Evolutionary conservation across 2,888 invertebrate species (phyloP).

Genomic region (Eupithecia inturbata): DNA sequence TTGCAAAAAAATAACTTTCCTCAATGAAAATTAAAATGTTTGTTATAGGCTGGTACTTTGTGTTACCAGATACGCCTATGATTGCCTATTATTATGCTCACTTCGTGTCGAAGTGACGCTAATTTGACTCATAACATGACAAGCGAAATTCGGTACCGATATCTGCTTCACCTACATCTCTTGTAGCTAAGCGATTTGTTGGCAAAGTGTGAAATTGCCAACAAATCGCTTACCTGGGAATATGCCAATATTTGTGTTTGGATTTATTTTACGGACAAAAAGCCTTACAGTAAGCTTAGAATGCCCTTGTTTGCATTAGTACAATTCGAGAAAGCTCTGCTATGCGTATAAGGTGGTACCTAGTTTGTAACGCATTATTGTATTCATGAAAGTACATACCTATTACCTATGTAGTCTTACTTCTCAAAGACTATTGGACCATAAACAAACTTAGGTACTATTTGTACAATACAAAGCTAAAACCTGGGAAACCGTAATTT

Average conservation of each 20-base stretch:
- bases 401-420: no score
- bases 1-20: neutral
- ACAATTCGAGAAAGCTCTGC: neutral
- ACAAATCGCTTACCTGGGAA: no score
- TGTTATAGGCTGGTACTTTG: neutral
- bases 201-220: neutral
- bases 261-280: neutral
- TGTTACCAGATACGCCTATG: neutral
- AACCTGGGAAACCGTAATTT: slow-evolving; percentile 5
- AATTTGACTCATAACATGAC: slow-evolving; percentile 14
- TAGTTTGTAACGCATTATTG: neutral
- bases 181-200: neutral
- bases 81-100: slow-evolving; percentile 8
- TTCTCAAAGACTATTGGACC: neutral
- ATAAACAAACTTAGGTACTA: neutral
- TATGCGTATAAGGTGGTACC: neutral
- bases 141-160: slow-evolving; percentile 3
- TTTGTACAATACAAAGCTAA: neutral
- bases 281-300: neutral
- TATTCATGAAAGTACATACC: no score
- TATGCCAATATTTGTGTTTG: neutral
- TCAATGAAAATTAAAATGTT: neutral
- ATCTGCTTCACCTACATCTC: neutral
- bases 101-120: slow-evolving; percentile 7
- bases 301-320: neutral